Evolutionary conservation across 2,888 invertebrate species (phyloP).

Genomic region (Amiota mariae): DNA sequence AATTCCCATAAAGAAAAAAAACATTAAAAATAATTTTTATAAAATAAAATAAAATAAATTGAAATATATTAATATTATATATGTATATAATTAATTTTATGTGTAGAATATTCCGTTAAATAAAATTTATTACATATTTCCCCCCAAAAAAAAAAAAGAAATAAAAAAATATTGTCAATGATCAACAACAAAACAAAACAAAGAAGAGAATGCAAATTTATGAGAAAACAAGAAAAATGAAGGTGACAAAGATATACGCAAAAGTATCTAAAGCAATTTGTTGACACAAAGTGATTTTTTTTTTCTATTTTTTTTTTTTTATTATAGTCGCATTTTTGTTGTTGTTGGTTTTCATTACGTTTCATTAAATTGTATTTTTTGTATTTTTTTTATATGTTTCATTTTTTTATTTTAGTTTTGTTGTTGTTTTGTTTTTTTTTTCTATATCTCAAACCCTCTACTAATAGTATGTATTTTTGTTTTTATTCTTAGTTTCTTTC

Average conservation of each 20-base stretch:
- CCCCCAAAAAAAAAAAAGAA: too few species aligned
- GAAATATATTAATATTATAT: too few species aligned
- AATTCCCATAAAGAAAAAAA: too few species aligned
- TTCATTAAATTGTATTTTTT: conserved; percentile 11
- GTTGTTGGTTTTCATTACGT: conserved; percentile 46
- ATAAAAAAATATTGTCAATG: too few species aligned
- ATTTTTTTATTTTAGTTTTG: conserved; percentile 36
- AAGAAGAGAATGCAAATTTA: conserved; percentile 30
- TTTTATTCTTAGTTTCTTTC: conserved; percentile 32
- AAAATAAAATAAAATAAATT: too few species aligned
- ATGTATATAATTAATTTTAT: too few species aligned
- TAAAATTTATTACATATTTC: too few species aligned
- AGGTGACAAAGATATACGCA: conserved; percentile 42
- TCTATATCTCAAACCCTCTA: background rate
- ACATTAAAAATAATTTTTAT: too few species aligned
- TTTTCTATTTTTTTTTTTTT: background rate
- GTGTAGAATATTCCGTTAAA: too few species aligned
- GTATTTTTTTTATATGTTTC: conserved; percentile 25
- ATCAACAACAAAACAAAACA: conserved; percentile 5
- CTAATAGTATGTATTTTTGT: background rate
- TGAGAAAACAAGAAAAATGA: conserved; percentile 56
- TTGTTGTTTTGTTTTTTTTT: conserved; percentile 42
- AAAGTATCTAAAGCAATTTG: conserved; percentile 54
- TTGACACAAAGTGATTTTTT: conserved; percentile 11
- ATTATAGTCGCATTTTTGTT: background rate